phyloP scores from a whole-genome alignment of 2,888 invertebrate genomes.

The Isoperla grammatica region DNA sequence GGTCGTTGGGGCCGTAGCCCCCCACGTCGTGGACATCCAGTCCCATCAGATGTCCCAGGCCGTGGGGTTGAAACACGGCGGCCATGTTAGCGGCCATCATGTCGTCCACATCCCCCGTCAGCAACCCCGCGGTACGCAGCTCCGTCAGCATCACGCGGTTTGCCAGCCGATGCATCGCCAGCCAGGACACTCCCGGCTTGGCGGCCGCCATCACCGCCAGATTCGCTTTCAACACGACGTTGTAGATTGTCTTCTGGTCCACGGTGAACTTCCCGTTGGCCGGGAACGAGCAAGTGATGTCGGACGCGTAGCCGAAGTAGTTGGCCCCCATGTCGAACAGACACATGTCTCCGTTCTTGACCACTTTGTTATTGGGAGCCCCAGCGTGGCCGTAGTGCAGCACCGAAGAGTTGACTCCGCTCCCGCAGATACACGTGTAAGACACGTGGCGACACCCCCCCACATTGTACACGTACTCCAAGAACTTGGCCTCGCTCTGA shows the following conservation, averaged over 20 bases:
- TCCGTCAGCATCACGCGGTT: conserved; percentile 69
- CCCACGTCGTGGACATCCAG: conserved; percentile 97
- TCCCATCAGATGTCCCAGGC: conserved; percentile 92
- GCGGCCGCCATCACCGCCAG: conserved; percentile 75
- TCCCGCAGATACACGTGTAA: conserved; percentile 96
- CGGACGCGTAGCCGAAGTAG: conserved; percentile 93
- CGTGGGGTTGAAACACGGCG: conserved; percentile 41
- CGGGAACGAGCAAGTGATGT: conserved; percentile 95
- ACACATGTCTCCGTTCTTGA: conserved; percentile 75
- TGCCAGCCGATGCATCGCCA: conserved; percentile 87
- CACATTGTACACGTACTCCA: conserved; percentile 79
- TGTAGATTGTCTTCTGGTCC: conserved; percentile 85
- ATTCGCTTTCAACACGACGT: conserved; percentile 80
- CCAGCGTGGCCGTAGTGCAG: conserved; percentile 97
- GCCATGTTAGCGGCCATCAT: conserved; percentile 60
- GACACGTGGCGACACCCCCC: conserved; percentile 88
- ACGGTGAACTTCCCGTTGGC: conserved; percentile 89
- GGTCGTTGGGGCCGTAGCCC: conserved; percentile 74
- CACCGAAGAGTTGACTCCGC: conserved; percentile 80
- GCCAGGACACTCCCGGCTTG: conserved; percentile 88
- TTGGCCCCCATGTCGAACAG: conserved; percentile 98
- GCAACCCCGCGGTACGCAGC: conserved; percentile 66
- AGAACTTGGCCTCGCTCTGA: conserved; percentile 80
- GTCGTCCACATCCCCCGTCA: conserved; percentile 65
- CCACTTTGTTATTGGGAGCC: conserved; percentile 79